Conservation (phyloP, 1,140 invertebrate species). For the Zeugodacus cucurbitae region DNA sequence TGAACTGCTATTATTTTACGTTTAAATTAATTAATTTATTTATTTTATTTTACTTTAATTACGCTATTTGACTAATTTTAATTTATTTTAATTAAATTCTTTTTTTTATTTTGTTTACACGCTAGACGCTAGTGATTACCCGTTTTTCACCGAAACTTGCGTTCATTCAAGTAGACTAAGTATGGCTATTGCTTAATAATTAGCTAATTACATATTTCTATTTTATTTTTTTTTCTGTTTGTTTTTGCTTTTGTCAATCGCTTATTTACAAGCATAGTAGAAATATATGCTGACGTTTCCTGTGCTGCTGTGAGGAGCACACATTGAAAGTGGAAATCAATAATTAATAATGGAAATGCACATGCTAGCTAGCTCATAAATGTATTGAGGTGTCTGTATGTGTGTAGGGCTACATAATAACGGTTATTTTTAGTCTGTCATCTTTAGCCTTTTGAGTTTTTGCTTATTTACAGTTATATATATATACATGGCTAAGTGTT, state of each 20-base stretch:
- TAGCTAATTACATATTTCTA: not conserved
- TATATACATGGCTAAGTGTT: too few relatives aligned
- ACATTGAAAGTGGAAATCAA: not conserved
- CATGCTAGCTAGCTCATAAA: not conserved
- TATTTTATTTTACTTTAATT: not conserved
- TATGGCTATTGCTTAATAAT: not conserved
- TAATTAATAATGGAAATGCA: not conserved
- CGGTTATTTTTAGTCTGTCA: not conserved
- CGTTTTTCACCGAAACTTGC: constrained; percentile 65
- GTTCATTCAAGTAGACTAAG: constrained; percentile 41
- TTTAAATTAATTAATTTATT: constrained; percentile 1
- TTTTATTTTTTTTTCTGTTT: not conserved
- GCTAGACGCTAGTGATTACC: constrained; percentile 50
- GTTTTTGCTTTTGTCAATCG: too few relatives aligned
- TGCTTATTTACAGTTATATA: too few relatives aligned
- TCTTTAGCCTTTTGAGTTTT: not conserved
- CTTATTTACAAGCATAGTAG: not conserved
- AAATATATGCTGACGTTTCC: too few relatives aligned
- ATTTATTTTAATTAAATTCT: constrained; percentile 46
- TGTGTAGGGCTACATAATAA: not conserved
- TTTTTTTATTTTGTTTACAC: constrained; percentile 11
- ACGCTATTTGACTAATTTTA: constrained; percentile 25
- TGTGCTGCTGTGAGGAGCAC: too few relatives aligned
- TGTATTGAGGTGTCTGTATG: not conserved
- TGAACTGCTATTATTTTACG: not conserved